Base-by-base conservation (phyloP, 2,888 invertebrate genomes). In the Willowsia nigromaculata region DNA sequence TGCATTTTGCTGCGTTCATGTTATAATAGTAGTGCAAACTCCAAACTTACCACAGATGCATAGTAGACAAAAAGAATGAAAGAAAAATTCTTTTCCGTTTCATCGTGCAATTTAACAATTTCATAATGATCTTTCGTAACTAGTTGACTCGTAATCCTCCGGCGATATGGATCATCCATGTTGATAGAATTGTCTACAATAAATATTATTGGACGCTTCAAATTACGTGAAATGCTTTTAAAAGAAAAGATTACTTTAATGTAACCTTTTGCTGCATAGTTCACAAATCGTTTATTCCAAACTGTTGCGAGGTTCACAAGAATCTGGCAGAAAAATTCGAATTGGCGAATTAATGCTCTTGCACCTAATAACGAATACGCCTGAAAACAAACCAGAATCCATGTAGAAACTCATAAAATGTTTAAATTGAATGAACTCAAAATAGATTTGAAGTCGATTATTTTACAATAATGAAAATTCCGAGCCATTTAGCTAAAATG, bases 241-340 rank as follows among this genome's bases (percentile, higher is more conserved):
- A 56, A 18, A 18, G 25, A 56, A 56, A 6, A 27, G 59, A 40
- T 37, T 13, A 71, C 13, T n/a, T 50, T 3, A 53, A 22, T 53
- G n/a, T n/a, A n/a, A 84, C 84, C 84, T 40, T 76, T 85, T 1
- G 85, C 76, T 0, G 85, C 62, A 27, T 85, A 85, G 47, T 76
- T 76, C 5, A 85, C 1, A 62, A 88, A 76, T 0, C 88, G 74
- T 33, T 88, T 88, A 18, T 88, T 88, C 88, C 88, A 88, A 1
- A 83, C 65, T 7, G 27, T 40, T 7, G 74, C 43, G n/a, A 83
- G 53, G 59, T 88, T 88, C 0, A 88, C 83, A 0, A 88, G 43
- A 0, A 88, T 50, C 62, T 83, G 83, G 13, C 88, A 88, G 50
- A 88, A 88, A 18, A 88, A 88, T 40, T 88, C 88, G 37, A 88